Conservation (phyloP, 2,113 vertebrate genomes). For the Python bivittatus region DNA sequence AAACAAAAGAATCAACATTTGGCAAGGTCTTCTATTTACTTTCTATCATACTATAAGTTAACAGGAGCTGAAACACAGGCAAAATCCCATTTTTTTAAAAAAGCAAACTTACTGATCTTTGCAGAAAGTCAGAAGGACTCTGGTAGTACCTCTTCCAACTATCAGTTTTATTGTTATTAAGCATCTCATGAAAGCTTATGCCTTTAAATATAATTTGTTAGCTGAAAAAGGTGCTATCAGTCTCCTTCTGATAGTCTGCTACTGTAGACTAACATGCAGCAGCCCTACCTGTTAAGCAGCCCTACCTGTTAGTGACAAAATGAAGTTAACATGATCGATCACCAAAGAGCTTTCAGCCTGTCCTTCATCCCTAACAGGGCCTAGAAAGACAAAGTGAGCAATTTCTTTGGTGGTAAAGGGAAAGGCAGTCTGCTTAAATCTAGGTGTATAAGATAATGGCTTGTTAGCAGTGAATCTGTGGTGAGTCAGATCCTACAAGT, state of each 20-base stretch:
- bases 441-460: background rate
- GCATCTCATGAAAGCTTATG: too few relatives aligned
- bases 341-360: background rate
- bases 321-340: background rate
- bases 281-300: background rate
- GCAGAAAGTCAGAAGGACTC: background rate
- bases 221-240: too few relatives aligned
- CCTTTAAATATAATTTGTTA: too few relatives aligned
- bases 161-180: too few relatives aligned
- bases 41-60: background rate
- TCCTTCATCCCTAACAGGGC: background rate
- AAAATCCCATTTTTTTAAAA: background rate
- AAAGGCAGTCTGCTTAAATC: background rate
- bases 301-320: background rate
- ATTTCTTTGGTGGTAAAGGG: background rate
- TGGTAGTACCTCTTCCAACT: too few relatives aligned
- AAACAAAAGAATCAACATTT: background rate
- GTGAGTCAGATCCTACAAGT: background rate
- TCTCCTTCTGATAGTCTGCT: background rate
- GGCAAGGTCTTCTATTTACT: background rate
- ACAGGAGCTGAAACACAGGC: background rate
- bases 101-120: background rate
- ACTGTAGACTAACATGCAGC: background rate
- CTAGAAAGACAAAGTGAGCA: background rate
- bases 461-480: background rate